A percentile compares a stretch with the other conserved stretches of the same genome.
Evolutionary conservation across 2,888 invertebrate species (phyloP).

Genomic region (Cordilura impudica): DNA sequence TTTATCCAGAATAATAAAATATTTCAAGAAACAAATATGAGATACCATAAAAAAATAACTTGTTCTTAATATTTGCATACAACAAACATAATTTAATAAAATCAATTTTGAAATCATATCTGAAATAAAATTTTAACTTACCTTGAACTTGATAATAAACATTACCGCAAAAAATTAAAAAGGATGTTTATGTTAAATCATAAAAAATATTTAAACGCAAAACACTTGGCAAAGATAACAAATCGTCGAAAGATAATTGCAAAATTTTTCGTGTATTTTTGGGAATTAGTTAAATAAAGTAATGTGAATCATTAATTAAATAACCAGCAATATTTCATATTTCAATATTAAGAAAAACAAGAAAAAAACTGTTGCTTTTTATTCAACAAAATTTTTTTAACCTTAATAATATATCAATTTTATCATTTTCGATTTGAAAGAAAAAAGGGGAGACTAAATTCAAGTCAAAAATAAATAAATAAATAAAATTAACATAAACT

Average conservation of each 20-base stretch:
- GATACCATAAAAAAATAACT: conserved; percentile 3
- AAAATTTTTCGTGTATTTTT: not conserved
- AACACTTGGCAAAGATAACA: conserved; percentile 34
- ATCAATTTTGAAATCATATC: not conserved
- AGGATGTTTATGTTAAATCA: conserved; percentile 68
- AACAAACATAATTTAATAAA: not conserved
- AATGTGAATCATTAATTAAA: conserved; percentile 59
- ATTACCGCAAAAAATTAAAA: conserved; percentile 12
- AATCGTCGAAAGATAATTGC: conserved; percentile 4
- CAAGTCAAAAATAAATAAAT: conserved; percentile 28
- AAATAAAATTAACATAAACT: conserved; percentile 68
- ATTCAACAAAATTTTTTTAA: conserved; percentile 48
- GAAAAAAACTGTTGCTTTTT: conserved; percentile 28
- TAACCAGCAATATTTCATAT: conserved; percentile 35
- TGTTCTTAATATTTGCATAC: conserved; percentile 10
- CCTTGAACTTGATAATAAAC: conserved; percentile 68
- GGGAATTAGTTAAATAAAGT: conserved; percentile 49
- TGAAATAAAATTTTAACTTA: conserved; percentile 40
- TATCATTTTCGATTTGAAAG: conserved; percentile 53
- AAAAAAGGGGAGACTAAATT: conserved; percentile 29
- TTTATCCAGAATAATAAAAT: too few relatives aligned
- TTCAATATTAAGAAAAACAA: conserved; percentile 38
- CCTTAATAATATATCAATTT: conserved; percentile 44
- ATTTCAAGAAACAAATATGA: not conserved
- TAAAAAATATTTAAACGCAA: conserved; percentile 40